These are phyloP conservation scores for Platycheirus rosarum DNA, from an alignment of 2,888 invertebrate genomes.

Conservation along the genomic window DNA sequence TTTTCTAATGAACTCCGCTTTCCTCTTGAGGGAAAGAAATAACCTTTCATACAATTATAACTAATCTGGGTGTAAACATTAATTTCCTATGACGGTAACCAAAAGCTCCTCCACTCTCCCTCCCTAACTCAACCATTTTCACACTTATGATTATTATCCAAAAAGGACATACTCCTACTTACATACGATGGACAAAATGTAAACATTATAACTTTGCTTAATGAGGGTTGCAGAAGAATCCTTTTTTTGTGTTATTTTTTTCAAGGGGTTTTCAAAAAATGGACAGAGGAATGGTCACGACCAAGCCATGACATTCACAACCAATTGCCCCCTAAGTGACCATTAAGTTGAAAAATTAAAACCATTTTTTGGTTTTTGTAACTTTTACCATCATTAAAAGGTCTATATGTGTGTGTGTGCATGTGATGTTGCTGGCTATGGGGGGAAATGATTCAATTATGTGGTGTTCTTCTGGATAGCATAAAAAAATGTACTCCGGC, in stretches of 20 bases:
- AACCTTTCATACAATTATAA: constrained; percentile 62
- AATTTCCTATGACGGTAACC: constrained; percentile 64
- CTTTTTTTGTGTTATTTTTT: constrained; percentile 34
- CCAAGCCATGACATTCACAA: constrained; percentile 18
- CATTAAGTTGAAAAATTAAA: constrained; percentile 74
- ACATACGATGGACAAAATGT: constrained; percentile 36
- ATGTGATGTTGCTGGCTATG: constrained; percentile 24
- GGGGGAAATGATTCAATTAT: constrained; percentile 71
- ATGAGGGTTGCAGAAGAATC: constrained; percentile 64
- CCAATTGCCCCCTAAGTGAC: constrained; percentile 64
- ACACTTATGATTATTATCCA: constrained; percentile 40
- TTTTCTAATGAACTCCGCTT: constrained; percentile 42
- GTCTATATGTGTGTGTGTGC: not conserved
- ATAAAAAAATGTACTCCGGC: not conserved
- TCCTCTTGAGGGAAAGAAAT: constrained; percentile 9
- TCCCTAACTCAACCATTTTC: constrained; percentile 30
- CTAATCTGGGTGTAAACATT: constrained; percentile 63
- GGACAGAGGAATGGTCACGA: not conserved
- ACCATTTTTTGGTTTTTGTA: constrained; percentile 73
- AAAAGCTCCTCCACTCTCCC: constrained; percentile 57
- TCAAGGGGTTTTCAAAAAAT: too few relatives aligned
- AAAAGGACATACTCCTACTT: constrained; percentile 24
- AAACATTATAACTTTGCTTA: constrained; percentile 74
- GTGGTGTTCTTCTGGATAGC: constrained; percentile 34
- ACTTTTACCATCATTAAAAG: constrained; percentile 68